These are phyloP conservation scores for Cecropterus lyciades DNA, from an alignment of 1,140 invertebrate genomes.

Conservation along the genomic window DNA sequence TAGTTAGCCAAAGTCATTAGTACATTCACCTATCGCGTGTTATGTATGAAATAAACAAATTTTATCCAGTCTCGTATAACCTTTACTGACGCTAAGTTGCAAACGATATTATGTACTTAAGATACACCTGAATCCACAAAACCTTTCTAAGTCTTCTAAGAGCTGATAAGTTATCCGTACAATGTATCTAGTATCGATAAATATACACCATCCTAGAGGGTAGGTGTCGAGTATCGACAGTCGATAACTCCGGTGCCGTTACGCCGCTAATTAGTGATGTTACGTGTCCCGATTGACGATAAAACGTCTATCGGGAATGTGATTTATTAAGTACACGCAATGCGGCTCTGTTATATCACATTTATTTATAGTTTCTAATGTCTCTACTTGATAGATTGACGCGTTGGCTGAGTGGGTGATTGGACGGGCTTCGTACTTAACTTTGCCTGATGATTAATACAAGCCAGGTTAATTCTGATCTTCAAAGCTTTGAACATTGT, in stretches of 20 bases:
- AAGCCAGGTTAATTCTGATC: conserved; percentile 5
- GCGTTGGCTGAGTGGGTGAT: conserved; percentile 2
- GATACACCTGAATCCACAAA: conserved; percentile 3
- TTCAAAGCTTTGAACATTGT: background rate
- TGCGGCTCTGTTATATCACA: conserved; percentile 22
- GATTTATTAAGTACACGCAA: conserved; percentile 30
- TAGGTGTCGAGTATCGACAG: conserved; percentile 42
- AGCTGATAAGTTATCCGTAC: conserved; percentile 10
- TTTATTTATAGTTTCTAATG: conserved; percentile 25
- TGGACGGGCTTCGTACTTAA: conserved; percentile 11
- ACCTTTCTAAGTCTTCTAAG: conserved; percentile 16
- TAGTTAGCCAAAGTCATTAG: background rate
- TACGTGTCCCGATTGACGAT: conserved; percentile 42
- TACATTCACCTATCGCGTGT: background rate
- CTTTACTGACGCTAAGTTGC: background rate
- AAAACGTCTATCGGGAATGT: conserved; percentile 32
- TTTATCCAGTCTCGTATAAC: background rate
- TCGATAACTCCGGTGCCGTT: conserved; percentile 43
- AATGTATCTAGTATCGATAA: conserved; percentile 27
- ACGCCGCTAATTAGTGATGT: conserved; percentile 48
- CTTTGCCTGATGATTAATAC: conserved; percentile 8
- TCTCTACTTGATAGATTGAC: conserved; percentile 32
- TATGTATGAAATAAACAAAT: too few species aligned
- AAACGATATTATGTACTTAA: background rate
- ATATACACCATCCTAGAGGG: conserved; percentile 27